These are phyloP conservation scores for Drosophila dunni DNA, from an alignment of 1,140 invertebrate species.

Conservation along the genomic window DNA sequence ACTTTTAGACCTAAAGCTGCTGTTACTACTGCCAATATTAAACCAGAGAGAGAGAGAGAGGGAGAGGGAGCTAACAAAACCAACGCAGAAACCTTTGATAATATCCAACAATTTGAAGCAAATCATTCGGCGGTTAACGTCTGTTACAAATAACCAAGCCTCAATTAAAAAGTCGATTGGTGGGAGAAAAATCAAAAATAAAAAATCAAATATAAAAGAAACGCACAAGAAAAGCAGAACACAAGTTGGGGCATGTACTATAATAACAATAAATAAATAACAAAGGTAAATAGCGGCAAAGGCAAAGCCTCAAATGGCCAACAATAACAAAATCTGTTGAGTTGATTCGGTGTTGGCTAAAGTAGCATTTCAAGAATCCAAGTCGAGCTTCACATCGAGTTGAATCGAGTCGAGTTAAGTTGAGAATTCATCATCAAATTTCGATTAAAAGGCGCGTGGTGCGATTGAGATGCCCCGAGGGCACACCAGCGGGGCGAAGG, in stretches of 20 bases:
- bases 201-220: conserved; percentile 12
- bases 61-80: too few relatives aligned
- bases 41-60: too few relatives aligned
- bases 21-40: conserved; percentile 13
- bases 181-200: background rate
- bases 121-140: conserved; percentile 49
- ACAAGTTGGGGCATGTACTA: conserved; percentile 62
- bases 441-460: conserved; percentile 80
- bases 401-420: conserved; percentile 32
- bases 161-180: conserved; percentile 59
- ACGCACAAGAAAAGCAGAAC: conserved; percentile 52
- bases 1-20: background rate
- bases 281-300: conserved; percentile 76
- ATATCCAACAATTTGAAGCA: conserved; percentile 50
- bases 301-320: conserved; percentile 58
- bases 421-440: conserved; percentile 80
- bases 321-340: conserved; percentile 52
- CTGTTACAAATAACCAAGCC: conserved; percentile 32
- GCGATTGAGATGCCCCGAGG: conserved; percentile 35
- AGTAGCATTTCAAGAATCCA: conserved; percentile 54
- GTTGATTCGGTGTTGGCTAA: conserved; percentile 23
- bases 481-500: too few relatives aligned
- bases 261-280: conserved; percentile 83
- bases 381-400: conserved; percentile 8
- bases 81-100: conserved; percentile 28